Base-by-base conservation (phyloP, 2,888 invertebrate species). In the Meiosimyza platycephala region DNA sequence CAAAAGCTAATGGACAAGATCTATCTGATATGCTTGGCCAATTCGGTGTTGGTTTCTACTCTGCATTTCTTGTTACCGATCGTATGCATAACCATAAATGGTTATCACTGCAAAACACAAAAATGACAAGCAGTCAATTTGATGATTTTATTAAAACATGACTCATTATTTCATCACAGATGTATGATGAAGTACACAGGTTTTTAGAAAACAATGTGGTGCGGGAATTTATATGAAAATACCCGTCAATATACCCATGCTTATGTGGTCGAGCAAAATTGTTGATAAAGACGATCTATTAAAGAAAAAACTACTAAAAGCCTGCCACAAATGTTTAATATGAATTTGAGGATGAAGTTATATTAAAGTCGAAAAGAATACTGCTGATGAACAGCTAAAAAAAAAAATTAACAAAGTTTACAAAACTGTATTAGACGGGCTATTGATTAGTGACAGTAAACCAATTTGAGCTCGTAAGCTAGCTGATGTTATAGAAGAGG, bases 401-500 rank as follows among this genome's bases (percentile, higher is more conserved):
- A 95, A 95, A 87, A 95, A 94, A n/a, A n/a, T n/a, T 28, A 97
- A 96, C 83, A 94, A 92, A 81, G 92, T 96, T 0, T 94, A 96
- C 78, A 98, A 98, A 87, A 99, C 99, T 0, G 92, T 96, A 40
- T 99, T n/a, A n/a, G n/a, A n/a, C n/a, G 98, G 96, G 99, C 94
- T 95, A 86, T 89, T 97, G 54, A 91, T 99, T 85, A 99, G 99
- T 87, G 95, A 96, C 85, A 95, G 95, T 85, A 99, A 99, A 89
- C 99, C 99, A 16, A 96, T 99, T 85, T 99, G 99, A 99, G 98
- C 98, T 28, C 90, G 97, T 82, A 99, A 98, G 82, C 92, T 95
- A 0, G 84, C 88, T 48, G 96, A 97, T 57, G 95, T 99, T 40
- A 89, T 89, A 7, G 95, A 96, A 74, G 91, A 92, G 12, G 99